A percentile compares a stretch with the other conserved stretches of the same genome.
These are phyloP conservation scores for Galaxias olidus DNA, from an alignment of 2,797 vertebrate genomes.

Conservation along the genomic window DNA sequence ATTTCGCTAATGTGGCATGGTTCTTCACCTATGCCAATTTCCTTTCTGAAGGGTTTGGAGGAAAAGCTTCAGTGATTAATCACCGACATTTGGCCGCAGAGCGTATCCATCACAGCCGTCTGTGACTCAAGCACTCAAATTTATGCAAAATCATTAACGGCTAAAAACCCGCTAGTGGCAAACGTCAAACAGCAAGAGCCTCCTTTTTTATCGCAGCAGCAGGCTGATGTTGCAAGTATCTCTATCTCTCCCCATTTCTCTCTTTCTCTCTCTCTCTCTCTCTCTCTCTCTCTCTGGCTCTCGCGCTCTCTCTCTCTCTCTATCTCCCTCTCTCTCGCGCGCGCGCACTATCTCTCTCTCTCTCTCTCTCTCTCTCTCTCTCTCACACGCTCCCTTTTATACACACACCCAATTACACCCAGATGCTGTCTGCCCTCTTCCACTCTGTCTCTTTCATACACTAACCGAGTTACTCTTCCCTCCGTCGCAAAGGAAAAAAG, in stretches of 20 bases:
- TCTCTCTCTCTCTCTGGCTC: conserved; percentile 22
- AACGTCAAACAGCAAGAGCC: conserved; percentile 45
- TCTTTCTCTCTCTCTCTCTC: conserved; percentile 12
- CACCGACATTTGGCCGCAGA: conserved; percentile 63
- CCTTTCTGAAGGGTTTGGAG: neutral
- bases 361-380: conserved; percentile 20
- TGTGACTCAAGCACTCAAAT: conserved; percentile 62
- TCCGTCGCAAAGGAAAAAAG: neutral
- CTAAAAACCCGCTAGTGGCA: conserved; percentile 57
- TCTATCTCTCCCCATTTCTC: neutral
- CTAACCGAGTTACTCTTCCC: neutral
- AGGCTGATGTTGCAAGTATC: conserved; percentile 53
- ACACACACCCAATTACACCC: neutral
- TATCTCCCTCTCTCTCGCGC: neutral
- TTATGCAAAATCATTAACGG: conserved; percentile 74
- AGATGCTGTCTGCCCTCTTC: too few species aligned
- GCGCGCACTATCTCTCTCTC: too few species aligned
- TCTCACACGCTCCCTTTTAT: too few species aligned
- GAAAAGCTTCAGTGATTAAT: conserved; percentile 43
- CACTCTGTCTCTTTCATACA: neutral
- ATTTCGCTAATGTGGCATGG: conserved; percentile 19
- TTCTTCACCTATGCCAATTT: conserved; percentile 30
- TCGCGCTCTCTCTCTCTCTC: conserved; percentile 28
- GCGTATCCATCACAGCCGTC: conserved; percentile 57
- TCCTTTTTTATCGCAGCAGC: conserved; percentile 59